phyloP scores from a whole-genome alignment of 1,140 invertebrate genomes.

The Eupristina koningsbergeri region DNA sequence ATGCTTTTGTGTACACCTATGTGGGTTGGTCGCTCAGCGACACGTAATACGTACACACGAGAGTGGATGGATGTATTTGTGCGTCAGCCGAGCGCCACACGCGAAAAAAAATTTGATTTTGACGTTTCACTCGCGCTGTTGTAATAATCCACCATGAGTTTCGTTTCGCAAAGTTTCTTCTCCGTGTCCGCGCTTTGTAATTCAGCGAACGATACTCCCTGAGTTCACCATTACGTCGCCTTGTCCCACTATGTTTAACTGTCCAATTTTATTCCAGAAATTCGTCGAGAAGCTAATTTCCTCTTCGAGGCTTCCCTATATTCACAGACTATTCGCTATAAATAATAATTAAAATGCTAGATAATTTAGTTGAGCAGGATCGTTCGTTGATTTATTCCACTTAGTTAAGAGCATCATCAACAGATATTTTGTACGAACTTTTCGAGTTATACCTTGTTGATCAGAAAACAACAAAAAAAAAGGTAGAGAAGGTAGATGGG shows the following conservation, averaged over 20 bases:
- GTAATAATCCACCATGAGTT: too few species aligned
- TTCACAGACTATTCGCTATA: neutral
- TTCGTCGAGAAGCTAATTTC: neutral
- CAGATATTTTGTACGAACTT: too few species aligned
- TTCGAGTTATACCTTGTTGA: too few species aligned
- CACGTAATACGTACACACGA: neutral
- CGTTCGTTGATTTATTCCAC: neutral
- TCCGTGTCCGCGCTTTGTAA: neutral
- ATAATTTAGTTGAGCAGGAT: neutral
- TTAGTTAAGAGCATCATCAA: too few species aligned
- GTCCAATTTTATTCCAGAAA: neutral
- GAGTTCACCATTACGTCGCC: neutral
- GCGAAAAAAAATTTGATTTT: constrained; percentile 33
- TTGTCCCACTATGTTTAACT: neutral
- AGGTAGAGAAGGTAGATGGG: neutral
- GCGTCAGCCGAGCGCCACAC: constrained; percentile 17
- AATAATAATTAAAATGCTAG: too few species aligned
- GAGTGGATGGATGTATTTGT: neutral
- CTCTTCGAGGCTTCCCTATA: neutral
- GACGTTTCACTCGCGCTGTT: constrained; percentile 38
- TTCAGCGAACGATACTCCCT: neutral
- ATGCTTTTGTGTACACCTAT: constrained; percentile 25
- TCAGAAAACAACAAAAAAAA: neutral
- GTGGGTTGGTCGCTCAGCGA: neutral
- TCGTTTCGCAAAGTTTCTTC: neutral